Base-by-base conservation (phyloP, 2,797 vertebrate species). In the Trematomus bernacchii region DNA sequence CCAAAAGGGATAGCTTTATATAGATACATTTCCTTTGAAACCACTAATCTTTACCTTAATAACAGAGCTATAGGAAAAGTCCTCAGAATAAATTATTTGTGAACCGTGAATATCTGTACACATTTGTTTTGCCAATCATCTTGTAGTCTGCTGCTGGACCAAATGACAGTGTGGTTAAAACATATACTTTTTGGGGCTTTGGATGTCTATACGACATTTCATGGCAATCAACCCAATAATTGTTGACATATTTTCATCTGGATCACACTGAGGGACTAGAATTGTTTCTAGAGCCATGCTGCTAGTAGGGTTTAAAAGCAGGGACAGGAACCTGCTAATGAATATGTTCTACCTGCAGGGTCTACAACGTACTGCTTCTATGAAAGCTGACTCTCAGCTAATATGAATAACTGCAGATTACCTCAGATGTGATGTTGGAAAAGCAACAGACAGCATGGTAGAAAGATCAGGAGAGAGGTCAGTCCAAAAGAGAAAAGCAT, bases 381-480 rank as follows among this genome's bases (percentile, higher is more conserved):
- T 16, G 16, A 42, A 44, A 68, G 46, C 46, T 18, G 42, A 33
- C 33, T 33, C 8, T 33, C 8, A 47, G 77, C 46, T 77, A 66
- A 79, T 15, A 67, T 42, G 4, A 66, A 61, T 23, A 43, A 55
- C 55, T 59, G 54, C 55, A 68, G 71, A 80, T 87, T 72, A 86
- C 69, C 81, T 85, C 54, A 54, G 55, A 73, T 33, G 52, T 73
- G 69, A 78, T 80, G 78, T 37, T 63, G 80, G 42, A 76, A 83
- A 86, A 83, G 80, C 73, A 83, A 78, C 52, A 79, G 62, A 82
- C 42, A 81, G 82, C 42, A 71, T 59, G 71, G 57, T 12, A 74
- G 77, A 84, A 33, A 77, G 52, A 80, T 66, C 58, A 83, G 59
- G 50, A 81, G 60, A 80, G 57, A 66, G 61, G 58, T 79, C 55